Conservation (phyloP, 2,113 vertebrate genomes). For the Lepisosteus oculatus region DNA sequence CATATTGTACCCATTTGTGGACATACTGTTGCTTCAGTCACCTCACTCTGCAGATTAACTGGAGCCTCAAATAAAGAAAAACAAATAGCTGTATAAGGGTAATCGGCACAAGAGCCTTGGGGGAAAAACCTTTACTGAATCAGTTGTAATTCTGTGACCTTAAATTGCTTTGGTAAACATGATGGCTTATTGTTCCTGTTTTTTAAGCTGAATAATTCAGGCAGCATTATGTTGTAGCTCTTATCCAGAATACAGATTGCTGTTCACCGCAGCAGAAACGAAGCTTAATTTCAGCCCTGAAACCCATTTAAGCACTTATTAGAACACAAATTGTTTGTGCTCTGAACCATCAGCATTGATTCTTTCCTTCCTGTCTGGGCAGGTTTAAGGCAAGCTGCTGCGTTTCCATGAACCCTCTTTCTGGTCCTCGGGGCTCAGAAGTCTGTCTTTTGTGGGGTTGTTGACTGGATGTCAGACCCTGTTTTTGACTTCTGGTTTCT, state of each 20-base stretch:
- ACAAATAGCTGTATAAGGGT: background rate
- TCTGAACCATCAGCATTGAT: background rate
- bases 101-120: background rate
- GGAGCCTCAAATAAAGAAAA: background rate
- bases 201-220: background rate
- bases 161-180: background rate
- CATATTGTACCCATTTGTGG: too few species aligned
- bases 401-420: slow-evolving; percentile 4
- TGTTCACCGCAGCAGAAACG: background rate
- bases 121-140: background rate
- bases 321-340: background rate
- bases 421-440: background rate
- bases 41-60: background rate
- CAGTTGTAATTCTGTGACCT: background rate
- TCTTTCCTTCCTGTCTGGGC: background rate
- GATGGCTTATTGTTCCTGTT: background rate
- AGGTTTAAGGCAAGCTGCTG: background rate
- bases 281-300: background rate
- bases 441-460: background rate
- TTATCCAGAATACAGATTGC: background rate
- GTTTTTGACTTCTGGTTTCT: slow-evolving; percentile 9
- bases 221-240: background rate
- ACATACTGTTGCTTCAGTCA: background rate
- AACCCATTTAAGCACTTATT: background rate
- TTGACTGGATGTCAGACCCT: background rate